These are phyloP conservation scores for Gymnosoma rotundatum DNA, from an alignment of 2,888 invertebrate species.

Conservation along the genomic window DNA sequence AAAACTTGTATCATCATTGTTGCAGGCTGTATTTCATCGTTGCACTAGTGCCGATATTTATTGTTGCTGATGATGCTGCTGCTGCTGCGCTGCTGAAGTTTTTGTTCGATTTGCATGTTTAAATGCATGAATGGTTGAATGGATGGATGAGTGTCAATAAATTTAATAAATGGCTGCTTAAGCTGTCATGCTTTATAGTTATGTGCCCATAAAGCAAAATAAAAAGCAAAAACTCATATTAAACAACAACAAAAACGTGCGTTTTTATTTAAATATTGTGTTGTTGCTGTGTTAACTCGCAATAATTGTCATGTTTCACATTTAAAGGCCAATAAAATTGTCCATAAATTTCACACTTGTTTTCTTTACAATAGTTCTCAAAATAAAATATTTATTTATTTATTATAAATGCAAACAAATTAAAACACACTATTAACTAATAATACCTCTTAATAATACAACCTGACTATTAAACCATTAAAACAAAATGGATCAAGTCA, in stretches of 20 bases:
- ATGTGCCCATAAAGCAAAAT: constrained; percentile 70
- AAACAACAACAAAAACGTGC: neutral
- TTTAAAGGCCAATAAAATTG: constrained; percentile 57
- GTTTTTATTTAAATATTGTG: constrained; percentile 16
- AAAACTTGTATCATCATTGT: constrained; percentile 48
- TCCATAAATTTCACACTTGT: constrained; percentile 59
- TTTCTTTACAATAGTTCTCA: neutral
- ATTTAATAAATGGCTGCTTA: constrained; percentile 77
- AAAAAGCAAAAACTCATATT: constrained; percentile 15
- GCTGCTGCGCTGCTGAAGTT: neutral
- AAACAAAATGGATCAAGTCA: constrained; percentile 26
- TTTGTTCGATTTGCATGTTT: constrained; percentile 54
- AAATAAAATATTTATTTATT: neutral
- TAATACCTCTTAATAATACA: neutral
- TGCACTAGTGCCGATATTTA: constrained; percentile 24
- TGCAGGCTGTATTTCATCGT: constrained; percentile 33
- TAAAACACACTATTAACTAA: no score
- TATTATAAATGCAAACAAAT: no score
- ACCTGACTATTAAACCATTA: neutral
- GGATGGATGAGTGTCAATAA: constrained; percentile 76
- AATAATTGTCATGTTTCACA: constrained; percentile 8
- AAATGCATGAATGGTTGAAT: constrained; percentile 59
- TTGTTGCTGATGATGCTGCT: constrained; percentile 7
- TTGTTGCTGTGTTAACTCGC: constrained; percentile 12
- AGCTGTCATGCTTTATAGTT: constrained; percentile 74